These are phyloP conservation scores for Paratrypauchen microcephalus DNA, from an alignment of 2,797 vertebrate species.

Conservation along the genomic window DNA sequence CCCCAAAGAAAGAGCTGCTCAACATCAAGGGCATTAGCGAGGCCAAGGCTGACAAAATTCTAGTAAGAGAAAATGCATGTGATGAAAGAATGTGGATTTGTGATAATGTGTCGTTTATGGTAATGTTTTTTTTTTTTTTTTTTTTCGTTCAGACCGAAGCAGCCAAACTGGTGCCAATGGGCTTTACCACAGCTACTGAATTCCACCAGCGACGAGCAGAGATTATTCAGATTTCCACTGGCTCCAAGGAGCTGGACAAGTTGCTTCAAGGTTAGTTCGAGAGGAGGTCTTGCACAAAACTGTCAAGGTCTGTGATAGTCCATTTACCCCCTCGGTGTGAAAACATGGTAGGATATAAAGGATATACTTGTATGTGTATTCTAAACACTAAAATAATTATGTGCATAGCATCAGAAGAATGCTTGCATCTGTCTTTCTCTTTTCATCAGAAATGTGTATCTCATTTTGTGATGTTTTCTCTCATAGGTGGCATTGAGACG, in stretches of 20 bases:
- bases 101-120: not conserved
- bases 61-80: conserved; percentile 75
- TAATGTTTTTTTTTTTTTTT: not conserved
- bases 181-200: conserved; percentile 96
- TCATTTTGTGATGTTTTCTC: not conserved
- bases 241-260: conserved; percentile 96
- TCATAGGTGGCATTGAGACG: conserved; percentile 92
- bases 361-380: too few relatives aligned
- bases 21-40: conserved; percentile 98
- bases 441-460: not conserved
- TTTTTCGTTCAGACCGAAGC: conserved; percentile 90
- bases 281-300: not conserved
- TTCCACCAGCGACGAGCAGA: conserved; percentile 96
- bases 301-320: not conserved
- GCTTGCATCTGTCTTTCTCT: not conserved
- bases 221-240: conserved; percentile 96
- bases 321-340: not conserved
- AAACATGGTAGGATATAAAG: not conserved
- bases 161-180: conserved; percentile 96
- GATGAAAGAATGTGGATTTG: not conserved
- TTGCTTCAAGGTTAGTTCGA: conserved; percentile 86
- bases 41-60: conserved; percentile 94
- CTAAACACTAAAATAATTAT: too few relatives aligned
- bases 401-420: not conserved
- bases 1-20: conserved; percentile 94